These are phyloP conservation scores for Ochropleura leucogaster DNA, from an alignment of 2,888 invertebrate species.

Conservation along the genomic window DNA sequence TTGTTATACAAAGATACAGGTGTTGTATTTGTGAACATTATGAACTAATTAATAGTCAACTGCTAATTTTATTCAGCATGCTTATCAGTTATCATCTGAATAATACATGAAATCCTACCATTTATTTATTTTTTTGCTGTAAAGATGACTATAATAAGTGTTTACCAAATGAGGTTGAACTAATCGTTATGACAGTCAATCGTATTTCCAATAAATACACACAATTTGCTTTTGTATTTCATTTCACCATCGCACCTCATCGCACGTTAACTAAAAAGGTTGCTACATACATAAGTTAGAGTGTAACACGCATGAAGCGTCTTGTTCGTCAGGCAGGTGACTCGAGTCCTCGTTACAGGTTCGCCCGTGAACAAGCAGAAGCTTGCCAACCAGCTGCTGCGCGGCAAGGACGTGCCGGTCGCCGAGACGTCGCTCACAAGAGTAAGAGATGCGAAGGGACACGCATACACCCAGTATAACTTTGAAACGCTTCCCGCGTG, in stretches of 20 bases:
- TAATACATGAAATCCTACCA: slow-evolving; percentile 19
- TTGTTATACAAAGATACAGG: slow-evolving; percentile 32
- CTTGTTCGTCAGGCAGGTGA: slow-evolving; percentile 78
- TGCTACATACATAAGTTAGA: slow-evolving; percentile 25
- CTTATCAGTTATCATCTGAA: slow-evolving; percentile 25
- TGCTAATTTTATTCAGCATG: slow-evolving; percentile 39
- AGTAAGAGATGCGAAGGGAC: slow-evolving; percentile 91
- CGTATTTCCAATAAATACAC: slow-evolving; percentile 8
- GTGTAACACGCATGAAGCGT: slow-evolving; percentile 43
- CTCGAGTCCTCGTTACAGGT: slow-evolving; percentile 89
- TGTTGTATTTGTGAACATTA: slow-evolving; percentile 49
- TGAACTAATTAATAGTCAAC: neutral
- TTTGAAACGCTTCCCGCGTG: slow-evolving; percentile 82
- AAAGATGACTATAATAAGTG: neutral
- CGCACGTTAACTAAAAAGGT: slow-evolving; percentile 9
- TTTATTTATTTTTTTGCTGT: slow-evolving; percentile 1
- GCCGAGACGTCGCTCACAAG: slow-evolving; percentile 95
- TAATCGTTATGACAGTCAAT: neutral
- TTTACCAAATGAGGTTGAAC: neutral
- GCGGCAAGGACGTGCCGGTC: slow-evolving; percentile 92
- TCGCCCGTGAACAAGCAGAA: slow-evolving; percentile 96
- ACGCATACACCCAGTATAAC: slow-evolving; percentile 80
- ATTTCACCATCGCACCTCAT: slow-evolving; percentile 34
- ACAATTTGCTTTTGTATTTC: slow-evolving; percentile 36
- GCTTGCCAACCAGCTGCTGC: slow-evolving; percentile 94